phyloP scores from a whole-genome alignment of 2,888 invertebrate genomes.

The Gastrophysa polygoni region DNA sequence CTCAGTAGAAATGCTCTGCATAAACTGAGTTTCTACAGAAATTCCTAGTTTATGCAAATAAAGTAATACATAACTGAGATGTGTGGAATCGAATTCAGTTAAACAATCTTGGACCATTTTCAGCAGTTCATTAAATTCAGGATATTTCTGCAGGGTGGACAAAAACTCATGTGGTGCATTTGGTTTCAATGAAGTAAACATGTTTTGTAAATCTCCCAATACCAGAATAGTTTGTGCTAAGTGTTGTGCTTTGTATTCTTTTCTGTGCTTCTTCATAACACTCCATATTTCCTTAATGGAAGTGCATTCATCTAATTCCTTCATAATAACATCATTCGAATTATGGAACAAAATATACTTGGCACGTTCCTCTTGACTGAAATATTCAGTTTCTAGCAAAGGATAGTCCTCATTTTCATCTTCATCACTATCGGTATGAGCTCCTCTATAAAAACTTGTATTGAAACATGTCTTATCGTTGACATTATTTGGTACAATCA shows the following conservation, averaged over 20 bases:
- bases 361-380: constrained; percentile 6
- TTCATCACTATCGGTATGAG: constrained; percentile 24
- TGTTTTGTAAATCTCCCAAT: constrained; percentile 54
- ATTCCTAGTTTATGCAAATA: constrained; percentile 61
- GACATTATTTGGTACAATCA: neutral
- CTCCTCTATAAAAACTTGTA: constrained; percentile 3
- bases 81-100: constrained; percentile 51
- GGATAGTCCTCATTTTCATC: constrained; percentile 21
- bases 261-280: constrained; percentile 46
- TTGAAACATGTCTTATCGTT: constrained; percentile 14
- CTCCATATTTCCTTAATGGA: constrained; percentile 55
- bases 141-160: constrained; percentile 44
- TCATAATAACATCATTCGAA: constrained; percentile 45
- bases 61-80: constrained; percentile 57
- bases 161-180: constrained; percentile 44
- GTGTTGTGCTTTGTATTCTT: constrained; percentile 35
- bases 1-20: constrained; percentile 53
- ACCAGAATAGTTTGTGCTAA: constrained; percentile 51
- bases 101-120: constrained; percentile 46
- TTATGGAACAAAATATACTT: constrained; percentile 38
- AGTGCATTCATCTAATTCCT: constrained; percentile 48
- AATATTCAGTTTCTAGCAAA: constrained; percentile 20
- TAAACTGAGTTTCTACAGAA: constrained; percentile 45
- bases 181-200: constrained; percentile 47
- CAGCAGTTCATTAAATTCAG: constrained; percentile 49